Percentiles rank a stretch among this genome's conserved stretches.
Evolutionary conservation across 1,140 invertebrate species (phyloP).

Genomic region (Drosophila takahashii): DNA sequence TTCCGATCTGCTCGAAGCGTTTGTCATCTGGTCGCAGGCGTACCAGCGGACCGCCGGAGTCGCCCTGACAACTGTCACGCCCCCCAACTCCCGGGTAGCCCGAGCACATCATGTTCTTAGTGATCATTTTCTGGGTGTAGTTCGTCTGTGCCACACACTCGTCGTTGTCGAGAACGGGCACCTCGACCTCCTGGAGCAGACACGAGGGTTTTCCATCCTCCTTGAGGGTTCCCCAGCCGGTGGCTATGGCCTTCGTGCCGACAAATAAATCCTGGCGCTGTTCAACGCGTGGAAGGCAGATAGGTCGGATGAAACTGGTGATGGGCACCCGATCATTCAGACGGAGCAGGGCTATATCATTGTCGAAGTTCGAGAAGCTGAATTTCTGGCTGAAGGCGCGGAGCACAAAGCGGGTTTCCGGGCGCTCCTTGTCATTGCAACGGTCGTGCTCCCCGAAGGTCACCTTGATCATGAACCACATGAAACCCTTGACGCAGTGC

Average conservation of each 20-base stretch:
- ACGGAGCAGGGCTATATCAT: conserved; percentile 92
- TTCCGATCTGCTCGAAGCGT: conserved; percentile 91
- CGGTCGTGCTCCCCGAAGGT: conserved; percentile 93
- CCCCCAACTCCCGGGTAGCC: conserved; percentile 90
- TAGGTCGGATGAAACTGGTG: conserved; percentile 90
- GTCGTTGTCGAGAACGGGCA: conserved; percentile 92
- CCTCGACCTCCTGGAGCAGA: conserved; percentile 91
- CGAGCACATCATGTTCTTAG: conserved; percentile 94
- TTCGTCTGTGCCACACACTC: conserved; percentile 91
- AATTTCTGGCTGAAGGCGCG: conserved; percentile 91
- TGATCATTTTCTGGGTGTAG: conserved; percentile 92
- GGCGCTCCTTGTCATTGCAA: conserved; percentile 89
- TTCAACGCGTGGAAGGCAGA: conserved; percentile 89
- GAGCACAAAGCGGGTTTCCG: conserved; percentile 91
- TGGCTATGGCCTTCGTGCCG: conserved; percentile 89
- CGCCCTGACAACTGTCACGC: conserved; percentile 95
- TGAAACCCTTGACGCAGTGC: conserved; percentile 93
- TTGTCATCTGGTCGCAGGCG: conserved; percentile 89
- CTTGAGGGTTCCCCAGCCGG: conserved; percentile 94
- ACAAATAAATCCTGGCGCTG: conserved; percentile 87
- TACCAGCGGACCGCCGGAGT: conserved; percentile 95
- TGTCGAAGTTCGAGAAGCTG: conserved; percentile 92
- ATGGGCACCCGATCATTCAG: conserved; percentile 91
- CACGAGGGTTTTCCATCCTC: conserved; percentile 93
- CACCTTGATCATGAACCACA: conserved; percentile 96